A percentile compares a stretch with the other conserved stretches of the same genome.
Evolutionary conservation across 2,113 vertebrate species (phyloP).

Genomic region (Capreolus pygargus): DNA sequence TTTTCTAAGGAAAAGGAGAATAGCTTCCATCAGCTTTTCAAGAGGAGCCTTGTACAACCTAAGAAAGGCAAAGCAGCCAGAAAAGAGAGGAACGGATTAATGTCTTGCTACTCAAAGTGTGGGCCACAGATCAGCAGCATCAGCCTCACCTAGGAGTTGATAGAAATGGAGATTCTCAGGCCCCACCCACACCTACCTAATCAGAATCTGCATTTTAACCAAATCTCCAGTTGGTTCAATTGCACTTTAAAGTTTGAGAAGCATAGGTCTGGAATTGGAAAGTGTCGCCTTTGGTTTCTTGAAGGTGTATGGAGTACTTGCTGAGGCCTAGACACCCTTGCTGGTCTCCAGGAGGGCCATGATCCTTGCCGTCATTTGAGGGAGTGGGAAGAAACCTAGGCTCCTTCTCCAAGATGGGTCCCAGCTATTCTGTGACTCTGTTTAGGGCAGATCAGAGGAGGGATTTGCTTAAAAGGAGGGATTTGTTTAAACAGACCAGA

Average conservation of each 20-base stretch:
- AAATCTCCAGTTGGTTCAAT: background rate
- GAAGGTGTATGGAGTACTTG: background rate
- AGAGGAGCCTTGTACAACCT: background rate
- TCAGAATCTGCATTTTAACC: background rate
- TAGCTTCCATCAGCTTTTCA: background rate
- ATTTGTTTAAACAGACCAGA: background rate
- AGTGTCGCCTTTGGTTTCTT: background rate
- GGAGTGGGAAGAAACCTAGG: background rate
- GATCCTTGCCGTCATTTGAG: background rate
- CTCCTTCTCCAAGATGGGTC: background rate
- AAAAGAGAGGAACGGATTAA: background rate
- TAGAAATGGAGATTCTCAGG: background rate
- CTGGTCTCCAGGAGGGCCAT: background rate
- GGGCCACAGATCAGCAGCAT: background rate
- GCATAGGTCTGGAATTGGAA: background rate
- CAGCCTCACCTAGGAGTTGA: background rate
- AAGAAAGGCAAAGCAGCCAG: background rate
- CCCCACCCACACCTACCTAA: background rate
- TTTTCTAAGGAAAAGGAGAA: slow-evolving; percentile 29
- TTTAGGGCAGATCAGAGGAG: background rate
- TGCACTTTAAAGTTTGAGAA: background rate
- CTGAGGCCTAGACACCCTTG: background rate
- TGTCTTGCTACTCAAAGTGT: background rate
- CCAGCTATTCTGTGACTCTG: background rate
- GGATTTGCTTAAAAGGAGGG: background rate